Percentiles rank a stretch among this genome's conserved stretches.
These are phyloP conservation scores for Drosophila nigrodunni DNA, from an alignment of 1,140 invertebrate genomes.

Conservation along the genomic window DNA sequence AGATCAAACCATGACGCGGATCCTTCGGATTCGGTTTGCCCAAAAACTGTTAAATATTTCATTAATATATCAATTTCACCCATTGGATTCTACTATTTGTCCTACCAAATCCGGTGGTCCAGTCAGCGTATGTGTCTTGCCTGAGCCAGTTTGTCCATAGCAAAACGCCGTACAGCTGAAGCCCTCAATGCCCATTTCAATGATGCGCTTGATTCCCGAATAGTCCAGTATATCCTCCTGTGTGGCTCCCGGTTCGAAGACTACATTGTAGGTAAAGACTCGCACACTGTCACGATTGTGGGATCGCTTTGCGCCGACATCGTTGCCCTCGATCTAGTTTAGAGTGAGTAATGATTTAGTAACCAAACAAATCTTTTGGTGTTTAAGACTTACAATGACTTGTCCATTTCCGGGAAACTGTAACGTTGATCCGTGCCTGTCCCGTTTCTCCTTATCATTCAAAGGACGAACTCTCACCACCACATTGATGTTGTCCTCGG, in stretches of 20 bases:
- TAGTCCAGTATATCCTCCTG: constrained; percentile 93
- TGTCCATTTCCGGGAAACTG: constrained; percentile 93
- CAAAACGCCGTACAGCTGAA: constrained; percentile 97
- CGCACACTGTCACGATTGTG: constrained; percentile 88
- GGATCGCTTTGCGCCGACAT: constrained; percentile 77
- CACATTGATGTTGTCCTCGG: constrained; percentile 93
- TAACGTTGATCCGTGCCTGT: constrained; percentile 87
- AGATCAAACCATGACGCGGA: constrained; percentile 93
- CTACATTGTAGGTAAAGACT: constrained; percentile 94
- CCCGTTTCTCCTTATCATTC: constrained; percentile 88
- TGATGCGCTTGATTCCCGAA: constrained; percentile 92
- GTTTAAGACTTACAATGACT: constrained; percentile 87
- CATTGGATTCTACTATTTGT: neutral
- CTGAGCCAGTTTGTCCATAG: constrained; percentile 98
- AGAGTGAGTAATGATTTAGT: neutral
- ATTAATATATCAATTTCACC: constrained; percentile 87
- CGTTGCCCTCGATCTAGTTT: constrained; percentile 84
- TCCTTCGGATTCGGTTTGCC: constrained; percentile 79
- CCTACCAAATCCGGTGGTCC: constrained; percentile 94
- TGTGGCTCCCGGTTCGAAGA: constrained; percentile 94
- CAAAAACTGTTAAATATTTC: constrained; percentile 51
- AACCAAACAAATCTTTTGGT: no score
- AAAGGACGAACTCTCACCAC: constrained; percentile 91
- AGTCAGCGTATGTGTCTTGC: constrained; percentile 97
- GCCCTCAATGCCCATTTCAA: constrained; percentile 96